Percentiles rank a stretch among this genome's conserved stretches.
Conservation (phyloP, 2,113 vertebrate species). For the Zootoca vivipara region DNA sequence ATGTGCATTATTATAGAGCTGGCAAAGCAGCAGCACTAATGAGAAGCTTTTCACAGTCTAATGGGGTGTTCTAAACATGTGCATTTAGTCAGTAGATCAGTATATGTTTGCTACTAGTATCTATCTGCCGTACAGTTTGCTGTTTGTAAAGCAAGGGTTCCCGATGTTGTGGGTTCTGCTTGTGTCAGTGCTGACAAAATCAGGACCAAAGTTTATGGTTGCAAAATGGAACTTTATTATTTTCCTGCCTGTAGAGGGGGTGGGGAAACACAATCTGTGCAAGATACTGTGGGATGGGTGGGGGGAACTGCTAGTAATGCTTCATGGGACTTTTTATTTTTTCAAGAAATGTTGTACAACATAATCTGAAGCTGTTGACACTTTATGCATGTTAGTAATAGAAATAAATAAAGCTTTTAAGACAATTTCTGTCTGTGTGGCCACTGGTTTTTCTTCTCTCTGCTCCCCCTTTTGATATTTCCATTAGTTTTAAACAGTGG, state of each 20-base stretch:
- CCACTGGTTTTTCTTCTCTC: constrained; percentile 2
- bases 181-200: constrained; percentile 35
- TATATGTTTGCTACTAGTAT: constrained; percentile 71
- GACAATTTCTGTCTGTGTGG: constrained; percentile 28
- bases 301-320: constrained; percentile 65
- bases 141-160: constrained; percentile 68
- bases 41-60: constrained; percentile 19
- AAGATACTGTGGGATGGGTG: neutral
- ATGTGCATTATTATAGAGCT: neutral
- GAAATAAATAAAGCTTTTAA: constrained; percentile 71
- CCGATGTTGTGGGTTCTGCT: constrained; percentile 65
- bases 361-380: constrained; percentile 72
- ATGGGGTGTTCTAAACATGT: constrained; percentile 55
- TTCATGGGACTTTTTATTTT: constrained; percentile 42
- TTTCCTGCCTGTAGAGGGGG: constrained; percentile 53
- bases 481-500: neutral
- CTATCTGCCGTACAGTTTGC: constrained; percentile 65
- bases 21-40: neutral
- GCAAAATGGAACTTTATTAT: constrained; percentile 49
- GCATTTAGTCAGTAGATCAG: constrained; percentile 70
- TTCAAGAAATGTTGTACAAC: constrained; percentile 59
- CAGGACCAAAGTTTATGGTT: constrained; percentile 43
- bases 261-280: constrained; percentile 14
- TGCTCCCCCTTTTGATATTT: neutral
- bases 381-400: constrained; percentile 76